Conservation (phyloP, 2,797 vertebrate genomes). For the Manis pentadactyla region DNA sequence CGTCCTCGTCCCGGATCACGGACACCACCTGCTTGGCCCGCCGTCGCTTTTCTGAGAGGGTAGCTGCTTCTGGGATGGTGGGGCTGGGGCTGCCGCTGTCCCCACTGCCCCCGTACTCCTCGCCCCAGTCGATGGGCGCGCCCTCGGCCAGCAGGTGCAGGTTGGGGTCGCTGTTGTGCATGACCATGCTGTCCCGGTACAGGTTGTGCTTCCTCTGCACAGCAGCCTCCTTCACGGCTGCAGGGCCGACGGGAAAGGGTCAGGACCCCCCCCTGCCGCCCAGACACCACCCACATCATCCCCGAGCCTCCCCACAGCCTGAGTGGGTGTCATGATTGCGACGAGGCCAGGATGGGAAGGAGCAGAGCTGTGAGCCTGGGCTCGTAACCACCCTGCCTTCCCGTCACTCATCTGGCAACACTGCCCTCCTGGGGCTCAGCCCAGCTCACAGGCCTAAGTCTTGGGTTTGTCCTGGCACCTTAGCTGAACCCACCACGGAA, state of each 20-base stretch:
- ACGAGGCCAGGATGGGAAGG: not conserved
- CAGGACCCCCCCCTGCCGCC: accelerated
- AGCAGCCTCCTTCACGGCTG: conserved; percentile 98
- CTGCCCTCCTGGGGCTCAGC: not conserved
- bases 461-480: not conserved
- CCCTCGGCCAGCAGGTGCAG: conserved; percentile 93
- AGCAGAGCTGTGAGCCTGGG: not conserved
- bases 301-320: not conserved
- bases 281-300: accelerated
- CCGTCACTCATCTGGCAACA: not conserved
- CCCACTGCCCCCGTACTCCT: conserved; percentile 81
- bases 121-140: conserved; percentile 91
- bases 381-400: not conserved
- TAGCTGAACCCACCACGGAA: too few relatives aligned
- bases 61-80: not conserved
- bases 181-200: conserved; percentile 96
- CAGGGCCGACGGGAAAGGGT: not conserved
- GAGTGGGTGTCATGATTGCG: accelerated
- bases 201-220: conserved; percentile 97
- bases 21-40: conserved; percentile 95
- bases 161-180: conserved; percentile 97
- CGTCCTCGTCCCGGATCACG: conserved; percentile 92
- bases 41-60: conserved; percentile 80
- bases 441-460: accelerated
- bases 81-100: not conserved